phyloP scores from a whole-genome alignment of 2,113 vertebrate genomes.

The Peromyscus polionotus region DNA sequence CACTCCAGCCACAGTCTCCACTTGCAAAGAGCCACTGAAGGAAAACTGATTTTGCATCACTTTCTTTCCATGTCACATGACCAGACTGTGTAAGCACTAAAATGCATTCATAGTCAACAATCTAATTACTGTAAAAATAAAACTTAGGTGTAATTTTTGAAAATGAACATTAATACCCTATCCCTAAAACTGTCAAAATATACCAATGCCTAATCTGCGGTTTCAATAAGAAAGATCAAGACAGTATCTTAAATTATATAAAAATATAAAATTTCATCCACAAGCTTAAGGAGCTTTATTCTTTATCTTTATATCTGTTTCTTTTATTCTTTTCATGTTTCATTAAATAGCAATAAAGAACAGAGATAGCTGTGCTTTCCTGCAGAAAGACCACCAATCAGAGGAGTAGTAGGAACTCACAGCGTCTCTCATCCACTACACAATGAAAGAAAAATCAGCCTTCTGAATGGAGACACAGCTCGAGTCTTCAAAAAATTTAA shows the following conservation, averaged over 20 bases:
- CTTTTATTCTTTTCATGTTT: slow-evolving; percentile 27
- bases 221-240: background rate
- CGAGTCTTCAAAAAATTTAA: background rate
- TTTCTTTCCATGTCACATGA: background rate
- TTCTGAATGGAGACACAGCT: background rate
- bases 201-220: background rate
- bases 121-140: slow-evolving; percentile 20
- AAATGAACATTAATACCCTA: slow-evolving; percentile 60
- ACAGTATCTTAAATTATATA: background rate
- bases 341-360: slow-evolving; percentile 25
- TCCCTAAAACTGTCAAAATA: background rate
- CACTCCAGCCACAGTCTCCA: slow-evolving; percentile 8
- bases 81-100: background rate
- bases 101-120: slow-evolving; percentile 10
- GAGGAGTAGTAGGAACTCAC: background rate
- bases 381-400: slow-evolving; percentile 1
- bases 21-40: slow-evolving; percentile 28
- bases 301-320: background rate
- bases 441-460: background rate
- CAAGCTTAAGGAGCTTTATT: background rate
- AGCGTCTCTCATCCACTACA: background rate
- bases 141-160: background rate
- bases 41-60: slow-evolving; percentile 21
- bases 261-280: slow-evolving; percentile 48
- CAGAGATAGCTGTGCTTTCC: background rate